Conservation (phyloP, 1,140 invertebrate species). For the Adelges cooleyi region DNA sequence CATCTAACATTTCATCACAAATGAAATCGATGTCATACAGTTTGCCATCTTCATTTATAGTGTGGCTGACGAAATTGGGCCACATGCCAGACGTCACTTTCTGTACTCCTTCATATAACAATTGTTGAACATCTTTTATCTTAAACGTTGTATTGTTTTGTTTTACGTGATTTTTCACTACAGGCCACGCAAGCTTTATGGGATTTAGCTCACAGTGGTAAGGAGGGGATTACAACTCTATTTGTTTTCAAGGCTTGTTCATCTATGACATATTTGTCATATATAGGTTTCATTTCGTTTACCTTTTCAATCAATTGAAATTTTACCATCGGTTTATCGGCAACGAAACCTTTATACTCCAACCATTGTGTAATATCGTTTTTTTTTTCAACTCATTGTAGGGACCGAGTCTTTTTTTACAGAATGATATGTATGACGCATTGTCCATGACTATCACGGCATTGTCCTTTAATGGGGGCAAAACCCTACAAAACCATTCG, state of each 20-base stretch:
- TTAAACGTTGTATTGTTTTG: neutral
- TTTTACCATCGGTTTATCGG: too few relatives aligned
- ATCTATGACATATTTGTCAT: slow-evolving; percentile 10
- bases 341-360: too few relatives aligned
- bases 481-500: too few relatives aligned
- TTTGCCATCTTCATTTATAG: neutral
- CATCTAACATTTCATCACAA: neutral
- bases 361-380: too few relatives aligned
- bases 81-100: neutral
- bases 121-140: neutral
- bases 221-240: neutral
- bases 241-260: neutral
- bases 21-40: neutral
- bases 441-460: too few relatives aligned
- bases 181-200: neutral
- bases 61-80: neutral
- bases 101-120: neutral
- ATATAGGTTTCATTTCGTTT: neutral
- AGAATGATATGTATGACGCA: too few relatives aligned
- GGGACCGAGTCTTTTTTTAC: too few relatives aligned
- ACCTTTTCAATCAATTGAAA: too few relatives aligned
- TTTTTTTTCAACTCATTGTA: too few relatives aligned
- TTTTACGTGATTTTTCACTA: neutral
- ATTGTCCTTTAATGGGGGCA: too few relatives aligned
- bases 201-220: neutral